These are phyloP conservation scores for Poeciliopsis occidentalis DNA, from an alignment of 2,113 vertebrate species.

Conservation along the genomic window DNA sequence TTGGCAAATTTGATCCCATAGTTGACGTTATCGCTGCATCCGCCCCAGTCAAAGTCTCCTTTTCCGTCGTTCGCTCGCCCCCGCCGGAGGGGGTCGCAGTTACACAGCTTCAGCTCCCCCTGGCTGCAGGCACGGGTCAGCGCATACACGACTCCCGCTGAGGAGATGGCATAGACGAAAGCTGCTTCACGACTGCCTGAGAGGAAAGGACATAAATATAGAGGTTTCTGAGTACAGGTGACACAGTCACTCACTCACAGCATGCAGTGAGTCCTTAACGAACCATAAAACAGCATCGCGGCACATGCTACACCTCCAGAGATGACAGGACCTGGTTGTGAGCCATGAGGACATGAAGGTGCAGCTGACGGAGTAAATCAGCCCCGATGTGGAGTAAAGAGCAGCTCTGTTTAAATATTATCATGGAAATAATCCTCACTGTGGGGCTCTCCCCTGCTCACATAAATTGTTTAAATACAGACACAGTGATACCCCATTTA, in stretches of 20 bases:
- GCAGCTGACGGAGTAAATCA: slow-evolving; percentile 66
- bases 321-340: slow-evolving; percentile 41
- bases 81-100: slow-evolving; percentile 92
- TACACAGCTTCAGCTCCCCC: slow-evolving; percentile 91
- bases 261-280: neutral
- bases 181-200: slow-evolving; percentile 95
- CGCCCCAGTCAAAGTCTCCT: slow-evolving; percentile 97
- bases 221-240: neutral
- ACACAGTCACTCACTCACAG: slow-evolving; percentile 6
- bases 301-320: slow-evolving; percentile 36
- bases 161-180: slow-evolving; percentile 97
- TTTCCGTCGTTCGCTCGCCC: slow-evolving; percentile 86
- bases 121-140: slow-evolving; percentile 96
- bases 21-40: slow-evolving; percentile 97
- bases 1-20: slow-evolving; percentile 96
- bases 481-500: slow-evolving; percentile 75
- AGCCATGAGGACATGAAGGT: slow-evolving; percentile 51
- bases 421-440: slow-evolving; percentile 75
- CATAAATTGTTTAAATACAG: slow-evolving; percentile 80
- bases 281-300: slow-evolving; percentile 16
- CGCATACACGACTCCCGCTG: slow-evolving; percentile 94
- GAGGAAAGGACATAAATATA: neutral
- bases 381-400: slow-evolving; percentile 52
- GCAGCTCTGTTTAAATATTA: slow-evolving; percentile 80
- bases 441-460: slow-evolving; percentile 67